These are phyloP conservation scores for Pardosa pseudoannulata DNA, from an alignment of 2,888 invertebrate species.

Conservation along the genomic window DNA sequence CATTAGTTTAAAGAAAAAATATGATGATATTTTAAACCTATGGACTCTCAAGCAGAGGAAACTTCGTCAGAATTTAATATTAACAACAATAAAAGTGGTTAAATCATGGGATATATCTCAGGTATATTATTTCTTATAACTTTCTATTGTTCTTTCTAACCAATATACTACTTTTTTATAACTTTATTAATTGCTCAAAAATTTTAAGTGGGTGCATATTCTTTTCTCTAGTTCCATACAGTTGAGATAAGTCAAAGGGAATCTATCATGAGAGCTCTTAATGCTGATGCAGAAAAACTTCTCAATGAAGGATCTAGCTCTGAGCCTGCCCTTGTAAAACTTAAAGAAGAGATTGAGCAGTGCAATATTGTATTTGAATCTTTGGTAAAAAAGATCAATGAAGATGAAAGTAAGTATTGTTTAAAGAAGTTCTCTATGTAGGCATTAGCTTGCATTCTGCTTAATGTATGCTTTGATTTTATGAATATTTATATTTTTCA, in stretches of 20 bases:
- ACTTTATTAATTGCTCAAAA: too few species aligned
- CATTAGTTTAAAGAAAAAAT: slow-evolving; percentile 85
- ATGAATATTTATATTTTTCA: neutral
- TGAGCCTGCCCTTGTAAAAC: slow-evolving; percentile 91
- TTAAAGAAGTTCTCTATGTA: too few species aligned
- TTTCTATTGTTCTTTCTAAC: neutral
- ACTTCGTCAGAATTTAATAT: slow-evolving; percentile 97
- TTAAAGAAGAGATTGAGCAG: slow-evolving; percentile 96
- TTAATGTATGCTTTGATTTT: too few species aligned
- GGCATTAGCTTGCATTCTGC: too few species aligned
- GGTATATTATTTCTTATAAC: slow-evolving; percentile 77
- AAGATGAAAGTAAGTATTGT: slow-evolving; percentile 74
- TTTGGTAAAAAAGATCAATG: slow-evolving; percentile 86
- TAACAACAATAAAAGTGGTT: slow-evolving; percentile 97
- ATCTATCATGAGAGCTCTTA: slow-evolving; percentile 94
- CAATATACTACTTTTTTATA: too few species aligned
- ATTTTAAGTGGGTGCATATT: too few species aligned
- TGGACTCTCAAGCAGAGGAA: slow-evolving; percentile 97
- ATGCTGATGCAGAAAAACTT: slow-evolving; percentile 97
- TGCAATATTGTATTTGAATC: slow-evolving; percentile 95
- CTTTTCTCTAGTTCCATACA: slow-evolving; percentile 84
- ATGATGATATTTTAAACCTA: slow-evolving; percentile 90
- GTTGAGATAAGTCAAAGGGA: slow-evolving; percentile 97
- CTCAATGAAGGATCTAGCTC: slow-evolving; percentile 96
- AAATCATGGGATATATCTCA: slow-evolving; percentile 88